phyloP scores from a whole-genome alignment of 1,140 invertebrate species.

The Drosophila murphyi region DNA sequence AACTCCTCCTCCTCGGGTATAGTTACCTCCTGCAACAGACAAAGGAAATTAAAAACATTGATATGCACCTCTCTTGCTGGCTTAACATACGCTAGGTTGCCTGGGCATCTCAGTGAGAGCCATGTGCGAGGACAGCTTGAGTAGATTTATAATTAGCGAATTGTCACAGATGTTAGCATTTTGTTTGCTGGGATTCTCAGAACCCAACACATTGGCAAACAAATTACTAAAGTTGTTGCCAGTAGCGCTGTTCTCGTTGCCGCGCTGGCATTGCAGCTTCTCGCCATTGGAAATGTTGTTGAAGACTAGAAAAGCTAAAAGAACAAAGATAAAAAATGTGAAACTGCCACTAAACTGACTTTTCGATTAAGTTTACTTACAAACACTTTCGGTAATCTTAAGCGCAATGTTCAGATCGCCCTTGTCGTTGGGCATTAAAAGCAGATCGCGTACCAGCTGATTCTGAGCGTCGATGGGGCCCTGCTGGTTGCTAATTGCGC shows the following conservation, averaged over 20 bases:
- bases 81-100: constrained; percentile 63
- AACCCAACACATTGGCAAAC: constrained; percentile 89
- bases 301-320: constrained; percentile 86
- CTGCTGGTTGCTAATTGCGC: constrained; percentile 88
- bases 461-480: constrained; percentile 94
- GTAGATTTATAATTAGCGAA: constrained; percentile 88
- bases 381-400: constrained; percentile 90
- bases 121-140: constrained; percentile 89
- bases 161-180: constrained; percentile 87
- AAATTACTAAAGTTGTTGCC: constrained; percentile 87
- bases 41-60: neutral
- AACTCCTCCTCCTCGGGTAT: constrained; percentile 79
- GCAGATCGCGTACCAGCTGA: constrained; percentile 88
- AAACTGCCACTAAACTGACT: neutral
- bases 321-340: constrained; percentile 20
- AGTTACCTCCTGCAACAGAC: constrained; percentile 65
- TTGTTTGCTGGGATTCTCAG: constrained; percentile 86
- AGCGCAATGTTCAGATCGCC: constrained; percentile 90
- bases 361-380: constrained; percentile 73
- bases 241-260: constrained; percentile 83
- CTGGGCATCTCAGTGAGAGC: constrained; percentile 88
- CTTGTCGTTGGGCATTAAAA: constrained; percentile 88
- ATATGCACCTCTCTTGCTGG: no score
- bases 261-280: constrained; percentile 86
- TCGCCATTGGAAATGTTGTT: constrained; percentile 87